Conservation (phyloP, 2,888 invertebrate species). For the Pheosia tremula region DNA sequence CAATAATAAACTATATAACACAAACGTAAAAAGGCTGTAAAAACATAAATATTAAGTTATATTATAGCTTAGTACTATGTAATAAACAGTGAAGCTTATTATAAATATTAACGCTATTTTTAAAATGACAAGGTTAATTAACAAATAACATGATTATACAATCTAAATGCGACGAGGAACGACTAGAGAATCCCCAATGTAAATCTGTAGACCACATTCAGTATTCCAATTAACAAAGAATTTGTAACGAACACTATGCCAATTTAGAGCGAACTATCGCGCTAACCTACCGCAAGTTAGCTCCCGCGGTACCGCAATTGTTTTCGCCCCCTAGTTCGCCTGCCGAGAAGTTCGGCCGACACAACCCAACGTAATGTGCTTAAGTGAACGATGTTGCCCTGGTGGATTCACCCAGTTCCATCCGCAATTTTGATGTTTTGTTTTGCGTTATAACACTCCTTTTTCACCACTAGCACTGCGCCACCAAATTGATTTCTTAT, state of each 20-base stretch:
- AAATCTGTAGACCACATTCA: constrained; percentile 28
- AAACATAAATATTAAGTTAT: too few relatives aligned
- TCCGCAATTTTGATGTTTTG: constrained; percentile 61
- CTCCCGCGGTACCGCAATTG: constrained; percentile 73
- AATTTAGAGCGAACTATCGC: constrained; percentile 62
- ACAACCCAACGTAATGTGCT: constrained; percentile 70
- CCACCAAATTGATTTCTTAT: background rate
- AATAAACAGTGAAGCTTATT: too few relatives aligned
- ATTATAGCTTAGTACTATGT: too few relatives aligned
- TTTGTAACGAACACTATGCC: constrained; percentile 57
- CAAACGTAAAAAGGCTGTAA: too few relatives aligned
- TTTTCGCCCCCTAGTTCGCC: constrained; percentile 68
- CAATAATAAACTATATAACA: too few relatives aligned
- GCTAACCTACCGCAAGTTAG: constrained; percentile 57
- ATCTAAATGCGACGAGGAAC: too few relatives aligned
- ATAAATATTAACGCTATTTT: too few relatives aligned
- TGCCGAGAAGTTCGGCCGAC: constrained; percentile 67
- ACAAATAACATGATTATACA: too few relatives aligned
- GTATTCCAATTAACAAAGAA: constrained; percentile 53
- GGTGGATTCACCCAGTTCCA: constrained; percentile 70
- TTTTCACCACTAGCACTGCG: constrained; percentile 30
- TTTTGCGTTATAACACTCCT: constrained; percentile 48
- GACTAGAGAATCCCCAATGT: constrained; percentile 5
- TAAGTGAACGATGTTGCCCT: constrained; percentile 82
- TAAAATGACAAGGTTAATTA: too few relatives aligned